Base-by-base conservation (phyloP, 2,113 vertebrate species). In the Clarias macrocephalus region DNA sequence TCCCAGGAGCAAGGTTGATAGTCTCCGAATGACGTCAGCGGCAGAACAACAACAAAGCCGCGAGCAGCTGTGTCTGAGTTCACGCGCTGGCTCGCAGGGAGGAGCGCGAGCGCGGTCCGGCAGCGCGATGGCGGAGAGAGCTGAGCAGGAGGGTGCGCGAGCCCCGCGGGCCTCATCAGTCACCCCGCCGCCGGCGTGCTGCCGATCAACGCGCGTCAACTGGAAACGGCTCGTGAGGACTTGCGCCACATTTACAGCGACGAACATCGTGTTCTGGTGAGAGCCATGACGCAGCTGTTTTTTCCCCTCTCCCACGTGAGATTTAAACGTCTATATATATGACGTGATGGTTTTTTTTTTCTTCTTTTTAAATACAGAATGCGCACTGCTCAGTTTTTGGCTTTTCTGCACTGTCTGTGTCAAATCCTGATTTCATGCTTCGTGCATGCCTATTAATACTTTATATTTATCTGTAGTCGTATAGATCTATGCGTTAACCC, bases 201-300 rank as follows among this genome's bases (percentile, higher is more conserved):
- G 11, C 23, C 82, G 72, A 79, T 4, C 62, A 80, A 83, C 92
- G 85, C 92, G 95, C 62, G 91, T 96, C 82, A 94, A 92, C 95
- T 97, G 97, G 96, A 91, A 90, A 92, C 95, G 95, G 94, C 96
- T 95, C 30, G 91, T 95, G 86, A 92, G 89, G 93, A 96, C 95
- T 88, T 93, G 95, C 87, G 92, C 93, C 11, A 90, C 92, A 91
- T 97, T 97, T 89, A 89, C 95, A 89, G 95, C 94, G 86, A 95
- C 95, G 91, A 97, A 96, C 95, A 82, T 95, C 88, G 91, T 95
- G 73, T 96, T 96, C 91, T 97, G 96, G 96, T 97, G 93, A 96
- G 92, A 62, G 66, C 75, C 91, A 89, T 94, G 94, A 92, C 91
- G 88, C 91, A 90, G 92, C 87, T 88, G 80, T 80, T 88, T 85